Base-by-base conservation (phyloP, 1,140 invertebrate species). In the Lucilia cuprina region DNA sequence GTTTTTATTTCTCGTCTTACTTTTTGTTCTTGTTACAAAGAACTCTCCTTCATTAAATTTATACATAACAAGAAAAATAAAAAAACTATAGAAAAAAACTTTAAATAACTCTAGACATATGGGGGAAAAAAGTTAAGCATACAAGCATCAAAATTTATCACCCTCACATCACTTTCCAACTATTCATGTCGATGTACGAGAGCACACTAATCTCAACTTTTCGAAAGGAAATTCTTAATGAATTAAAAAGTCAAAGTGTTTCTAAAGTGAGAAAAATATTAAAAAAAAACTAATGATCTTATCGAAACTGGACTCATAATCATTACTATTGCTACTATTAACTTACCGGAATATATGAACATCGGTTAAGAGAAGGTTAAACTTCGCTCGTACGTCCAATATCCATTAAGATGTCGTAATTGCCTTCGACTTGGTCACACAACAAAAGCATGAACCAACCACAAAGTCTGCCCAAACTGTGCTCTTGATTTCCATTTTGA, bases 231-330 rank as follows among this genome's bases (percentile, higher is more conserved):
- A 70, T 70, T 19, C 19, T 70, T 21, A 70, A 21, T 70, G 65
- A 70, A 21, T 21, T 70, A 21, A 70, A 70, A 19, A 70, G 17
- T 12, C 50, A 55, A 55, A 55, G 12, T 55, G 65, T 70, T 19
- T 86, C 93, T 94, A 86, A 92, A 90, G 12, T 84, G 88, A 17
- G 91, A 85, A 82, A 86, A 86, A 84, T 92, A 90, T 12, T 84
- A 88, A 70, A 70, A 70, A 70, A 10, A 7, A 3, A 19, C 19
- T 21, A 70, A 19, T 2, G 19, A 70, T 2, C 10, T 70, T 5
- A 9, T 70, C 5, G 10, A 21, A 65, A 65, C 60, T 70, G 65
- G 65, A 19, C 17, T 70, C 10, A 19, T 70, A 70, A 70, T 70
- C 17, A 70, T 70, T 21, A 70, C n/a, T 4, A 5, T 21, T 4